Evolutionary conservation across 92 coral and sea anemone genomes (phyloP), one percentile per base, ranked within the genome.

Genomic region (Parazoanthus darwini): DNA sequence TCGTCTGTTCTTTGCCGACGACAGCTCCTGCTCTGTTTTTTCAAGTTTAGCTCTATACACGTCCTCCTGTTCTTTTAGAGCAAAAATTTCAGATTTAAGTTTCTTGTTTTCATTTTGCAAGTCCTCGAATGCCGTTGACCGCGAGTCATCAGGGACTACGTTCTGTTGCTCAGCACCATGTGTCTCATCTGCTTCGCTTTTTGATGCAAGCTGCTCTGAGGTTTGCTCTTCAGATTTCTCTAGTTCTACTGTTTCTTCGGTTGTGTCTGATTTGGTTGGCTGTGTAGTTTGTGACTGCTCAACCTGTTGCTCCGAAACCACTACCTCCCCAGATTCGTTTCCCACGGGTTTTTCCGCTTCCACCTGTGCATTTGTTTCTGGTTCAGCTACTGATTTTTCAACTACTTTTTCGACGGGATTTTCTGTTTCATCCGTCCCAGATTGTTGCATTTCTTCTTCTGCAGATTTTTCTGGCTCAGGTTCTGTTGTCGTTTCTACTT

Each of bases 11-110:
- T 80, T 77, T 72, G 88, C 86, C 86, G 88, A 26, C 25, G 88
- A 85, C 63, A 92, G 82, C 56, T 92, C 94, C 77, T 92, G 92
- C 65, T 92, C 94, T 48, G 90, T 74, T n/a, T 88, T 92, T 29
- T 89, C 90, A 38, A 92, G 90, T 71, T 86, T 92, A 25, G 88
- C 81, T 71, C 86, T 81, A 80, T 89, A 89, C 0, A 82, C 90
- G 58, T 86, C 90, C 78, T 86, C 88, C 77, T 92, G 92, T 73
- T 79, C 85, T 51, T 82, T 92, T 81, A 89, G 68, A 73, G 88
- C 85, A 15, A 80, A 54, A n/a, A 92, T 71, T 39, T 92, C 94
- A 56, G 90, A 89, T 74, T 86, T 92, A 1, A 92, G 77, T 36
- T 86, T 77, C 59, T 25, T 86, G 74, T 92, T 92, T 78, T 92